phyloP scores from a whole-genome alignment of 1,140 invertebrate genomes.

The Sitophilus oryzae region DNA sequence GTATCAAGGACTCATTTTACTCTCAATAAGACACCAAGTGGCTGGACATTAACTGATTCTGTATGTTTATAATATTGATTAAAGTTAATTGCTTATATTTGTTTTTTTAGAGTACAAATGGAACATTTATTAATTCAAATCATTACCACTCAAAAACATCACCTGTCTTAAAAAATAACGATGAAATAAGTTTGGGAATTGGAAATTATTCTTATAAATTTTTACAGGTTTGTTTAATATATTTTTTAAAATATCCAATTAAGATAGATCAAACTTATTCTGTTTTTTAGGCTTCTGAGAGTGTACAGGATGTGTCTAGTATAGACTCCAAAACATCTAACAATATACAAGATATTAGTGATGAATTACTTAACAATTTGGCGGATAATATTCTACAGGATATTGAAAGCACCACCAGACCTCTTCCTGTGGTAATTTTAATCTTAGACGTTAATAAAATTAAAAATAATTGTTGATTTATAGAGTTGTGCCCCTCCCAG shows the following conservation, averaged over 20 bases:
- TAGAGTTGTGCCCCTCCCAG: too few species aligned
- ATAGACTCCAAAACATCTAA: background rate
- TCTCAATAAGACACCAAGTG: background rate
- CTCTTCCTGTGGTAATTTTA: too few species aligned
- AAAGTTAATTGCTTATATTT: constrained; percentile 2
- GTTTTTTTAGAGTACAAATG: constrained; percentile 29
- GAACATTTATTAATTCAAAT: constrained; percentile 23
- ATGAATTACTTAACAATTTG: constrained; percentile 13
- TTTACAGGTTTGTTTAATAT: background rate
- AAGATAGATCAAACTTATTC: too few species aligned
- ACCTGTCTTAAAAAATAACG: constrained; percentile 17
- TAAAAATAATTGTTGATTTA: too few species aligned
- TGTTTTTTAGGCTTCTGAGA: background rate
- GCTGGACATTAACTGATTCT: constrained; percentile 11
- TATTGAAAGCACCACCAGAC: constrained; percentile 4
- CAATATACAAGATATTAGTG: constrained; percentile 18
- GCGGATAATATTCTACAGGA: constrained; percentile 13
- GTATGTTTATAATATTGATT: constrained; percentile 2
- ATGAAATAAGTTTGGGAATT: constrained; percentile 22
- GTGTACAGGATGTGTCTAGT: background rate
- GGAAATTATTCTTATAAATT: constrained; percentile 12
- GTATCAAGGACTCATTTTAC: constrained; percentile 15
- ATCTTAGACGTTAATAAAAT: too few species aligned
- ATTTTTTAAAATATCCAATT: too few species aligned
- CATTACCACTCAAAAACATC: constrained; percentile 8